Evolutionary conservation across 1,140 invertebrate species (phyloP).

Genomic region (Lordiphosa collinella): DNA sequence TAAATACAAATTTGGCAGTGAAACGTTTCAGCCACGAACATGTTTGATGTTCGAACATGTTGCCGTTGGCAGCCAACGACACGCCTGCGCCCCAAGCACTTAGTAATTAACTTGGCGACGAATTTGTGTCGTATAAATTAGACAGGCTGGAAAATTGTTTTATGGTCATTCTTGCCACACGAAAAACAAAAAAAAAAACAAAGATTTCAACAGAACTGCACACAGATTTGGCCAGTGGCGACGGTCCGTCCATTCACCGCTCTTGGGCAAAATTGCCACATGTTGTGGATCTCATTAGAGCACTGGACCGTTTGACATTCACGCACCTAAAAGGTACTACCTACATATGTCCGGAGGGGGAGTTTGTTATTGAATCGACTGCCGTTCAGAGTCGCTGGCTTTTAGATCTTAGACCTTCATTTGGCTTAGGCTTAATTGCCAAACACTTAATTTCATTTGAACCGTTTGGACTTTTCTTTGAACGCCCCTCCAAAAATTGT

Average conservation of each 20-base stretch:
- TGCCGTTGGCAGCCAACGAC: conserved; percentile 4
- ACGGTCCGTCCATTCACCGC: conserved; percentile 33
- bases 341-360: conserved; percentile 5
- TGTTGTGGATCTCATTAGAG: conserved; percentile 52
- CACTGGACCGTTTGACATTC: conserved; percentile 67
- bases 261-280: conserved; percentile 33
- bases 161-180: conserved; percentile 72
- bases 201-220: conserved; percentile 40
- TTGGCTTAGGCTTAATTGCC: conserved; percentile 13
- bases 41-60: conserved; percentile 25
- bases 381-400: conserved; percentile 15
- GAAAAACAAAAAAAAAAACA: conserved; percentile 1
- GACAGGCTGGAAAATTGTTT: conserved; percentile 51
- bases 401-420: conserved; percentile 36
- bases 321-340: conserved; percentile 8
- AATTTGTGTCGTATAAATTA: conserved; percentile 45
- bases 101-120: conserved; percentile 5
- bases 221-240: conserved; percentile 23
- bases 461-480: conserved; percentile 27
- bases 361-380: background rate
- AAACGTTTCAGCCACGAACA: conserved; percentile 8
- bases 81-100: background rate
- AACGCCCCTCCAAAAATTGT: conserved; percentile 36
- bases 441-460: background rate
- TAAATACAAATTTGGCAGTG: conserved; percentile 43